Evolutionary conservation across 2,888 invertebrate genomes (phyloP).

Genomic region (Nemoura dubitans): DNA sequence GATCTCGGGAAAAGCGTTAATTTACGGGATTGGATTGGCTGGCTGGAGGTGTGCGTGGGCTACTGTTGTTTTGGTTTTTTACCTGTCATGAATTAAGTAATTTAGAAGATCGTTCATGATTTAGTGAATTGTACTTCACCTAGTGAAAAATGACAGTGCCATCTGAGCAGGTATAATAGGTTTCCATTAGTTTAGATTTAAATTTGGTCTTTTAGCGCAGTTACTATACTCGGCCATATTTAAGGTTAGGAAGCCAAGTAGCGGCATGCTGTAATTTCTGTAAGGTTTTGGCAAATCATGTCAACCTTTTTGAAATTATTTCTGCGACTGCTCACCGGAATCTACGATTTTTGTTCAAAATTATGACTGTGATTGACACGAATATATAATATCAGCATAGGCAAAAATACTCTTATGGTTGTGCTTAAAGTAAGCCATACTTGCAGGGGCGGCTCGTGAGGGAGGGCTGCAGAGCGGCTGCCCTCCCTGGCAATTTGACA

Average conservation of each 20-base stretch:
- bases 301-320: too few relatives aligned
- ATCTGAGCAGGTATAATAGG: not conserved
- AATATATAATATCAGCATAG: too few relatives aligned
- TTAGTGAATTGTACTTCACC: not conserved
- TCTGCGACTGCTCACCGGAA: too few relatives aligned
- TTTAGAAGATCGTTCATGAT: not conserved
- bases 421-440: too few relatives aligned
- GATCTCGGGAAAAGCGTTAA: constrained; percentile 55
- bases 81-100: not conserved
- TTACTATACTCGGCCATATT: not conserved
- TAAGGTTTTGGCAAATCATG: too few relatives aligned
- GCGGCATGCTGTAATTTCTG: not conserved
- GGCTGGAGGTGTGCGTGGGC: constrained; percentile 39
- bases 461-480: too few relatives aligned
- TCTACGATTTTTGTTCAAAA: too few relatives aligned
- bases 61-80: not conserved
- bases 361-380: too few relatives aligned
- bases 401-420: too few relatives aligned
- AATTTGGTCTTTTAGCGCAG: not conserved
- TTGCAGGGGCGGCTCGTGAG: too few relatives aligned
- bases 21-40: constrained; percentile 38
- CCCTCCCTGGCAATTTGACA: too few relatives aligned
- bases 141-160: not conserved
- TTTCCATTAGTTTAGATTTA: not conserved
- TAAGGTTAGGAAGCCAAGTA: too few relatives aligned